Conservation (phyloP, 2,888 invertebrate species). For the Prenolepis imparis region DNA sequence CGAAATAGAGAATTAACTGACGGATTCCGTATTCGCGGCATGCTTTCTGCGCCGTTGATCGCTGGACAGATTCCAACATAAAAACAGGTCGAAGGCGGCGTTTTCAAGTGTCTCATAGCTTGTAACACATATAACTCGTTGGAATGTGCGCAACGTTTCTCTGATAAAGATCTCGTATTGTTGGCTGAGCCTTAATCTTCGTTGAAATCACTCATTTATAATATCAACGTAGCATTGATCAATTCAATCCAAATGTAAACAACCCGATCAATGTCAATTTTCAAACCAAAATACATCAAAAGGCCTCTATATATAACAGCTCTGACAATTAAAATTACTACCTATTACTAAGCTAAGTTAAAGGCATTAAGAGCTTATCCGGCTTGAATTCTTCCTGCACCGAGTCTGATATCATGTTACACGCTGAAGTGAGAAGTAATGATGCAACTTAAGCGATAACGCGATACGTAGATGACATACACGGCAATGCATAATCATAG, state of each 20-base stretch:
- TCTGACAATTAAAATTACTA: not conserved
- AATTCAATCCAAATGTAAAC: not conserved
- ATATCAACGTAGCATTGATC: not conserved
- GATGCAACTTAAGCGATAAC: slow-evolving; percentile 26
- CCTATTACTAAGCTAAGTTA: not conserved
- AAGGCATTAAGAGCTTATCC: not conserved
- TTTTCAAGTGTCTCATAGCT: slow-evolving; percentile 59
- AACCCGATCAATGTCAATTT: not conserved
- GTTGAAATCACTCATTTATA: slow-evolving; percentile 28
- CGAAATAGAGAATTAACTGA: slow-evolving; percentile 59
- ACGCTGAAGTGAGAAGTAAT: slow-evolving; percentile 27
- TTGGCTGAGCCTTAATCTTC: slow-evolving; percentile 59
- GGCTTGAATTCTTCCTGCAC: not conserved
- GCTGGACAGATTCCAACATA: slow-evolving; percentile 68
- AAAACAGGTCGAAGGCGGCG: slow-evolving; percentile 68
- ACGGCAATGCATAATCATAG: slow-evolving; percentile 21
- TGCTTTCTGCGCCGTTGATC: slow-evolving; percentile 56
- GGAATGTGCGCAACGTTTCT: slow-evolving; percentile 69
- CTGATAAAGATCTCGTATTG: slow-evolving; percentile 70
- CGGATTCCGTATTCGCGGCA: slow-evolving; percentile 65
- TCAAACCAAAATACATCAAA: not conserved
- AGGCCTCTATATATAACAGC: not conserved
- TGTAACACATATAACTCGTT: slow-evolving; percentile 63
- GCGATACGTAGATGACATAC: slow-evolving; percentile 20
- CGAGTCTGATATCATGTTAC: not conserved